phyloP scores from a whole-genome alignment of 1,140 invertebrate genomes.

The Nylanderia fulva region DNA sequence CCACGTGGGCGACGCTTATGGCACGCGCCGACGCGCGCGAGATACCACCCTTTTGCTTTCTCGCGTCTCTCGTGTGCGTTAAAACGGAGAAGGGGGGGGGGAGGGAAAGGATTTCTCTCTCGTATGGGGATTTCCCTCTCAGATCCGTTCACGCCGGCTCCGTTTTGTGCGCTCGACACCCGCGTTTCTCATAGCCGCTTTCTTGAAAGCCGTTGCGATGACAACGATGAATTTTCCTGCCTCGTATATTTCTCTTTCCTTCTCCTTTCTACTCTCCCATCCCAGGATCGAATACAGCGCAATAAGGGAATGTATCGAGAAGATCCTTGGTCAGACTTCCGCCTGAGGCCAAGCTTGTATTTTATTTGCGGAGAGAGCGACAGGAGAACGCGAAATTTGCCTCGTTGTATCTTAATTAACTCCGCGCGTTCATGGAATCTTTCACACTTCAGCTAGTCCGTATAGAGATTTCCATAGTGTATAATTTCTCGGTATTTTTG shows the following conservation, averaged over 20 bases:
- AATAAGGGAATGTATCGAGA: neutral
- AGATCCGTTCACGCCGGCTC: slow-evolving; percentile 11
- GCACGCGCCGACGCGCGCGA: slow-evolving; percentile 71
- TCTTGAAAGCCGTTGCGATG: slow-evolving; percentile 18
- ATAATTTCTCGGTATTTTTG: neutral
- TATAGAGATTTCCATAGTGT: neutral
- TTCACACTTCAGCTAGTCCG: neutral
- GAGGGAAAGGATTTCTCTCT: slow-evolving; percentile 53
- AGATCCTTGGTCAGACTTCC: neutral
- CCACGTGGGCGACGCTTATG: slow-evolving; percentile 64
- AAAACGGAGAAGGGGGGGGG: neutral
- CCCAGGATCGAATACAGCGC: neutral
- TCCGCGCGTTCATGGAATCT: neutral
- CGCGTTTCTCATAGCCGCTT: slow-evolving; percentile 12
- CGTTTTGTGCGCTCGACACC: slow-evolving; percentile 11
- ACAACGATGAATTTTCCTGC: slow-evolving; percentile 18
- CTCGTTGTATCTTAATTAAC: slow-evolving; percentile 19
- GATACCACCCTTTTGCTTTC: neutral
- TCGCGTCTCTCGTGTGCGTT: neutral
- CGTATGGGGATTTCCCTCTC: neutral
- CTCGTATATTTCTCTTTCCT: neutral
- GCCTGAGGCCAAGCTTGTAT: neutral
- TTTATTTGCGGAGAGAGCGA: neutral
- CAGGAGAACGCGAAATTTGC: neutral
- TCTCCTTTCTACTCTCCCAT: neutral